Base-by-base conservation (phyloP, 2,888 invertebrate species). In the Phortica okadai region DNA sequence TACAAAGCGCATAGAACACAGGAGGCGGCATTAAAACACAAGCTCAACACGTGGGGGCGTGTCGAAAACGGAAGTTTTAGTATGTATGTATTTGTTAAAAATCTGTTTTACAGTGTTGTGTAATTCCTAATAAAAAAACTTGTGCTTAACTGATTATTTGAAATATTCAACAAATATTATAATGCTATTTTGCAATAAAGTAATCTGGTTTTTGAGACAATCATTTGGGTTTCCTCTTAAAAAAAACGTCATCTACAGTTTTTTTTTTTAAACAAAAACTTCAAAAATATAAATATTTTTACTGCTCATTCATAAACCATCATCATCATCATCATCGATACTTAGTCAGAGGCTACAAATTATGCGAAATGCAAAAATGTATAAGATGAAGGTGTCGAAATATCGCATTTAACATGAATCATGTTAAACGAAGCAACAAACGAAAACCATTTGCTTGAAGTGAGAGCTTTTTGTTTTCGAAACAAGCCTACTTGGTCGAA, bases 71-170 rank as follows among this genome's bases (percentile, higher is more conserved):
- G 21, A 21, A 2, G 33, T 33, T 33, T 33, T 33, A 33, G 33
- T 33, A 54, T n/a, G 54, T 54, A 54, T 10, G 54, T n/a, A 59
- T 8, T 16, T 59, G 59, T 16, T 16, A 59, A 50, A 45, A 50
- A 14, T 50, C 6, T 8, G 10, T 50, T 50, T 2, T 14, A 2
- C 14, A 50, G 50, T 50, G 50, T 50, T 50, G 50, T 11, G 14
- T 14, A 6, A 14, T 50, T 11, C 50, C 50, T 50, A 50, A 45
- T 45, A 5, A 50, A 50, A 50, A 50, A 70, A 70, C 70, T 70
- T 70, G 70, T 70, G 70, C 70, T 70, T 50, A 25, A 21, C 11
- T 54, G 14, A n/a, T 44, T 70, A 14, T 70, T 70, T 33, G 33
- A 33, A 33, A 33, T 4, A 33, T 33, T 33, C 4, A 33, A 33